Evolutionary conservation across 2,888 invertebrate genomes (phyloP).

Genomic region (Flexamia atlantica): DNA sequence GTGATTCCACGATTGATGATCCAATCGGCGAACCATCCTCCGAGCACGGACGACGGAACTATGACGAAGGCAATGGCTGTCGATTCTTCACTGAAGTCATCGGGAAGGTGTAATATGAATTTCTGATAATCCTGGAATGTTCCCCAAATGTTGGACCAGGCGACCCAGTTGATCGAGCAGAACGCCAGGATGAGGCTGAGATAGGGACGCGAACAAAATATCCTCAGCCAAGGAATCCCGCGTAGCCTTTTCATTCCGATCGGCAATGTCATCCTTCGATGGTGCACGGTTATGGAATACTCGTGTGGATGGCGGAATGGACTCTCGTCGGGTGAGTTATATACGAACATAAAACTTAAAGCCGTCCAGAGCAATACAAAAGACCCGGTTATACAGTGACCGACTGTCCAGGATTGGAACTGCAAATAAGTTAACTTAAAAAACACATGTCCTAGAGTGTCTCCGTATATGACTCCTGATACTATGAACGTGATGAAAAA

Average conservation of each 20-base stretch:
- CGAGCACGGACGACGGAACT: neutral
- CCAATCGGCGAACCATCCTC: neutral
- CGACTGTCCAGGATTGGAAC: neutral
- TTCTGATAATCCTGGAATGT: neutral
- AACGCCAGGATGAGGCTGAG: neutral
- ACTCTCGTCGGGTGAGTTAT: conserved; percentile 4
- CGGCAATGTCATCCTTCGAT: no score
- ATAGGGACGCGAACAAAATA: neutral
- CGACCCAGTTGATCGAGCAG: neutral
- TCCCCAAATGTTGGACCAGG: neutral
- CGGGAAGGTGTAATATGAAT: neutral
- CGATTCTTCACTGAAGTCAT: neutral
- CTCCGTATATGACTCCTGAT: neutral
- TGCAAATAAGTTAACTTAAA: neutral
- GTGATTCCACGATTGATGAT: neutral
- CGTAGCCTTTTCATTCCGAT: neutral
- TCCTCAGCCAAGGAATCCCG: neutral
- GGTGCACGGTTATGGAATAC: neutral
- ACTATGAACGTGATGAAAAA: neutral
- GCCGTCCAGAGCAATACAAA: neutral
- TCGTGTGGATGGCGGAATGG: neutral
- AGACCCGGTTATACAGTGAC: neutral
- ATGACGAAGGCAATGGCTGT: neutral
- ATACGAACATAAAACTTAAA: neutral
- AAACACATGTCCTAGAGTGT: neutral